phyloP scores from a whole-genome alignment of 2,113 vertebrate species.

The Amazona guildingii region DNA sequence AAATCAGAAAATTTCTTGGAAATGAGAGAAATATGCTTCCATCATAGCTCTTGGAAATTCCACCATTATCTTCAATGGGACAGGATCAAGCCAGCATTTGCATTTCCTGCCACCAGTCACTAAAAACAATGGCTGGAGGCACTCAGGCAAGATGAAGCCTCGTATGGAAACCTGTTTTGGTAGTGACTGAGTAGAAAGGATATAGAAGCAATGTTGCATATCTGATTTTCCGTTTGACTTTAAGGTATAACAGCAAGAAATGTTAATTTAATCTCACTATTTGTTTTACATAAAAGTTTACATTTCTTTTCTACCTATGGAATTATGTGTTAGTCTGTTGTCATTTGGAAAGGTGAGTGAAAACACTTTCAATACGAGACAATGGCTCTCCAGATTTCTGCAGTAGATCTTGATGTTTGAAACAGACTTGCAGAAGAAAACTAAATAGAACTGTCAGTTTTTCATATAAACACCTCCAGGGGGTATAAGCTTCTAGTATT shows the following conservation, averaged over 20 bases:
- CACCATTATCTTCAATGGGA: background rate
- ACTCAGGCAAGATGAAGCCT: background rate
- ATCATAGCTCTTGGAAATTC: background rate
- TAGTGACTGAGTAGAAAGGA: background rate
- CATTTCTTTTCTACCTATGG: background rate
- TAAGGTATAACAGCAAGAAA: background rate
- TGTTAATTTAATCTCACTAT: background rate
- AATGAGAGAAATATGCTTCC: background rate
- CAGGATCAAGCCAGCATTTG: background rate
- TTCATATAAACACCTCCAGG: slow-evolving; percentile 13
- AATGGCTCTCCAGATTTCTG: background rate
- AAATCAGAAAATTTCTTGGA: background rate
- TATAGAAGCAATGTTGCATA: background rate
- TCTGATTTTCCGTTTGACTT: background rate
- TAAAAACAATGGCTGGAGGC: background rate
- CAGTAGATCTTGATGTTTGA: background rate
- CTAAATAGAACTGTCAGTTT: background rate
- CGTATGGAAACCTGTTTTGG: background rate
- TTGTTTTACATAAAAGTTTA: background rate
- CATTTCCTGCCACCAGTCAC: background rate
- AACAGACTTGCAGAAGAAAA: slow-evolving; percentile 13
- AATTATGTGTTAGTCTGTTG: background rate
- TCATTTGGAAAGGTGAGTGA: background rate
- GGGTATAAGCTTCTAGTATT: background rate
- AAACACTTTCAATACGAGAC: background rate